Evolutionary conservation across 2,113 vertebrate genomes (phyloP), one percentile per base, ranked within the genome.

Genomic region (Brachyhypopomus gauderio): DNA sequence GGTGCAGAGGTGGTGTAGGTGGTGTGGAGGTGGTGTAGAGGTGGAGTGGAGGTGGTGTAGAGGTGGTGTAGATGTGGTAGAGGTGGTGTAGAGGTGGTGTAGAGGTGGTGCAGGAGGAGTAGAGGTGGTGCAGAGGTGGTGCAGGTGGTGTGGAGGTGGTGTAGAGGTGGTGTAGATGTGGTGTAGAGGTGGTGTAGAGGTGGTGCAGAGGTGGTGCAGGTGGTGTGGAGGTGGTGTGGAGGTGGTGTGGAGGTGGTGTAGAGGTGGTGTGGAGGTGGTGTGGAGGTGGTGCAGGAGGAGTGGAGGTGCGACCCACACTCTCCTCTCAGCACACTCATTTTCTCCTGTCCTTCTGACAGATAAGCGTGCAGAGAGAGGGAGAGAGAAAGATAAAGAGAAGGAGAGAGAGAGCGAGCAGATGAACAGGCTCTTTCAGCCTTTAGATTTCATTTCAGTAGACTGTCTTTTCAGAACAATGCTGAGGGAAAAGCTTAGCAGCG

Each of bases 381-480:
- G 64, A 56, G 79, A 66, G 78, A 72, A 30, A 30, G 30, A 30
- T 30, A 30, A 30, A 52, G 79, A 63, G 78, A 71, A 67, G 55
- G 67, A 71, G 55, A 72, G 38, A 60, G 17, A 34, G 38, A 82
- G 36, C n/a, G 80, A 77, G 82, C 59, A 80, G 75, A 72, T 84
- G 86, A 87, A 87, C 86, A 74, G 87, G 85, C 69, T 87, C 86
- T 89, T 90, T 90, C 86, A 87, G 86, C 83, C 85, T 87, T 87
- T 84, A 90, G 87, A 90, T 90, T 89, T 87, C 85, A 88, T 90
- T 90, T 89, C 85, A 88, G 78, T 84, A 72, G 78, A 72, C 84
- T 89, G 87, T 90, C 87, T 89, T 84, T 87, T 78, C 86, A 86
- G 89, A 88, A 88, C 89, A 88, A 89, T 88, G 87, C 77, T 72